Base-by-base conservation (phyloP, 2,888 invertebrate genomes). In the Ectemnius cavifrons region DNA sequence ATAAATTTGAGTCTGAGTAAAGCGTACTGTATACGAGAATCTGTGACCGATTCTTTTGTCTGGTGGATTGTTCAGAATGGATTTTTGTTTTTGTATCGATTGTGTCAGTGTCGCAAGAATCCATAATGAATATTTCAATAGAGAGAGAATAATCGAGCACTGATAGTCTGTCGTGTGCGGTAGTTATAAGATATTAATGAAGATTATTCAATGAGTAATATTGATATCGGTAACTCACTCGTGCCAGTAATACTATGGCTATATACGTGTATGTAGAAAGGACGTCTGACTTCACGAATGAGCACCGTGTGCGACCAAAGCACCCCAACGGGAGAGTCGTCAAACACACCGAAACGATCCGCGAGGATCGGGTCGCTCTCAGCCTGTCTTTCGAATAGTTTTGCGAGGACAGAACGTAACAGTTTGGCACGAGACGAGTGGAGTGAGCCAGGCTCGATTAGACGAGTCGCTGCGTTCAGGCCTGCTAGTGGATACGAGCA, bases 291-390 rank as follows among this genome's bases (percentile, higher is more conserved):
- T 74, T 66, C 64, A 68, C 77, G 77, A 75, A 78, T 76, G 71
- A 59, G 86, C 87, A 87, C 87, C 85, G 87, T 88, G 89, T 88
- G 89, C 87, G 88, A 86, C 84, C 83, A 87, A 81, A 79, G 77
- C 71, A 82, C 74, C 66, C 77, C 72, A 74, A 75, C 77, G 52
- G 37, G 73, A 77, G 76, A 71, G 70, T 61, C 75, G 84, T 77
- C 71, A 63, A 67, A 73, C 63, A 60, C 67, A 63, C 77, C 63
- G 67, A 65, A 46, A 67, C 60, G 58, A 65, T n/a, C 62, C 66
- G 66, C 77, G 37, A 67, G 63, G 71, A 62, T 70, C 73, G 63
- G 63, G 66, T 45, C 18, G 64, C 59, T 58, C 75, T 75, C 74
- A 67, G 80, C 71, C 74, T 72, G 58, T 8, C 37, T 37, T 37